Conservation (phyloP, 1,140 invertebrate genomes). For the Triops cancriformis region DNA sequence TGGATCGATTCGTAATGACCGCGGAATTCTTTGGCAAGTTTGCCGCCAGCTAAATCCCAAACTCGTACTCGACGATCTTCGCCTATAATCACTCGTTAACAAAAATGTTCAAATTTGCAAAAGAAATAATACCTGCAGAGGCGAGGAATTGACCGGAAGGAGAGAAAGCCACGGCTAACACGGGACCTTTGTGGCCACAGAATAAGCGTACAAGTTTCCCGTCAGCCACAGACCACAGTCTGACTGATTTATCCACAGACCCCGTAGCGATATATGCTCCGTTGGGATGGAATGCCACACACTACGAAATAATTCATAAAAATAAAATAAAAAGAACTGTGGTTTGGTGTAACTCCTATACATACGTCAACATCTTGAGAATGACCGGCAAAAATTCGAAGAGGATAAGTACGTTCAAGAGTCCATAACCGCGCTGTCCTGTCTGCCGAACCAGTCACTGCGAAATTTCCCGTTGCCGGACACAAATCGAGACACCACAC, state of each 20-base stretch:
- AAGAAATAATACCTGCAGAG: slow-evolving; percentile 46
- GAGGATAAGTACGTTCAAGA: slow-evolving; percentile 64
- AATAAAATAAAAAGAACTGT: too few species aligned
- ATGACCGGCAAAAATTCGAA: slow-evolving; percentile 74
- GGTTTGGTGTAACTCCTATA: slow-evolving; percentile 21
- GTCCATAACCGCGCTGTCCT: slow-evolving; percentile 75
- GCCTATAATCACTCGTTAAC: slow-evolving; percentile 39
- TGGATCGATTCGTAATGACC: slow-evolving; percentile 52
- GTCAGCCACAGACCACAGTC: slow-evolving; percentile 60
- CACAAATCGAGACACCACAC: slow-evolving; percentile 75
- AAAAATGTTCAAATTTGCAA: slow-evolving; percentile 15
- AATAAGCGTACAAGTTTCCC: slow-evolving; percentile 51
- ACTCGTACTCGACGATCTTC: slow-evolving; percentile 55
- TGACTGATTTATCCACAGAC: slow-evolving; percentile 63
- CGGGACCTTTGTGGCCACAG: slow-evolving; percentile 50
- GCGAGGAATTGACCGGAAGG: slow-evolving; percentile 60
- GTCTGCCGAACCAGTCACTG: slow-evolving; percentile 68
- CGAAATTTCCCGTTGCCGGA: slow-evolving; percentile 60
- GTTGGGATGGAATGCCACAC: slow-evolving; percentile 74
- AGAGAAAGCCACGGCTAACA: slow-evolving; percentile 57
- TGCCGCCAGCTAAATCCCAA: slow-evolving; percentile 58
- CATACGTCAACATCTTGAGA: slow-evolving; percentile 69
- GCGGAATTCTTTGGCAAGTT: slow-evolving; percentile 50
- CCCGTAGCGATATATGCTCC: slow-evolving; percentile 68
- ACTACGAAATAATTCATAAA: too few species aligned